Base-by-base conservation (phyloP, 2,888 invertebrate species). In the Rhimphoctona megacephalus region DNA sequence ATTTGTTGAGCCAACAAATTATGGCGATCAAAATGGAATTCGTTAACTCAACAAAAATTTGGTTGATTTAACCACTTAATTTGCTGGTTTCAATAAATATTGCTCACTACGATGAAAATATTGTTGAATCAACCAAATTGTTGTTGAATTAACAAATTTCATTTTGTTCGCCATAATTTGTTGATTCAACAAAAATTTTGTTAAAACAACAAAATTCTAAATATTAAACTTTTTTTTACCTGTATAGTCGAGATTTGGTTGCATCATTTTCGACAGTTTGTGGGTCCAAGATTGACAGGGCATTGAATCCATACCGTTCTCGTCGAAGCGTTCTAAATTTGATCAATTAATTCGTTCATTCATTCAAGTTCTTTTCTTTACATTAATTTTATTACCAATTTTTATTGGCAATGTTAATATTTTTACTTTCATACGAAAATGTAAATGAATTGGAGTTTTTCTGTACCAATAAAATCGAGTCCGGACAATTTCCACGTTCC, bases 401-500 rank as follows among this genome's bases (percentile, higher is more conserved):
- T 11, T 43, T 74, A 3, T 33, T n/a, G 39, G n/a, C 39, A 22
- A 8, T 22, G 36, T 67, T 22, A 17, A 2, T 14, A 3, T 9
- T 43, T 43, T 43, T 43, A 43, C 11, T 14, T 43, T 39, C 6
- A 22, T 5, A n/a, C 11, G 22, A 22, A 39, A 22, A 22, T 39
- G 36, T 2, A 9, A 19, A 22, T 22, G 22, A 39, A 39, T 19
- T 11, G 3, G 9, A 64, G 33, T 33, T 9, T 49, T 22, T n/a
- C 1, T 36, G 95, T 95, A 97, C 99, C 98, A 89, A 97, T 96
- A 95, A 99, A 99, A 94, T 99, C 99, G 88, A 99, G 96, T 39
- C 99, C 99, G 73, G 97, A 98, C 85, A 99, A 96, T 94, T 99
- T 99, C 99, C 99, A 99, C 64, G 98, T 98, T 88, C 99, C 98